phyloP scores from a whole-genome alignment of 2,113 vertebrate species.

The Myocastor coypus region DNA sequence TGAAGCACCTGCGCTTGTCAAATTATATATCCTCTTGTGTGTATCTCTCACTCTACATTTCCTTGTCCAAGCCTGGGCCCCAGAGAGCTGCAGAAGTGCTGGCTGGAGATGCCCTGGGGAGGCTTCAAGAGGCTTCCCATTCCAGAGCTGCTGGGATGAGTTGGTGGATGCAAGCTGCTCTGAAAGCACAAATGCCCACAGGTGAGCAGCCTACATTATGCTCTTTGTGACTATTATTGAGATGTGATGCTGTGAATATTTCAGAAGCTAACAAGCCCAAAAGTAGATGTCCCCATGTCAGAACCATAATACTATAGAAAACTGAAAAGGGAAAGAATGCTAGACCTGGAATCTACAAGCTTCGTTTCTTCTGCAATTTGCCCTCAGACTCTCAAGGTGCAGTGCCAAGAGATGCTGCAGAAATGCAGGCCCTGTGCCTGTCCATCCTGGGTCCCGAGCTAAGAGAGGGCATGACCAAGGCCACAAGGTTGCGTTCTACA shows the following conservation, averaged over 20 bases:
- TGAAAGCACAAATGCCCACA: neutral
- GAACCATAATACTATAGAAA: neutral
- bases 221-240: neutral
- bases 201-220: neutral
- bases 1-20: neutral
- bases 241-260: neutral
- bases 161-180: neutral
- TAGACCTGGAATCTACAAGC: neutral
- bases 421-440: neutral
- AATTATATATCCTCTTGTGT: neutral
- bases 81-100: neutral
- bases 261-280: neutral
- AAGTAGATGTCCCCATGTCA: neutral
- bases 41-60: neutral
- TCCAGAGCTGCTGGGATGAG: neutral
- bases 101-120: neutral
- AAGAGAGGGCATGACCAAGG: neutral
- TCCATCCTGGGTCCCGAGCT: accelerated
- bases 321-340: neutral
- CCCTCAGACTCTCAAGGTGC: neutral
- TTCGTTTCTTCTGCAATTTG: no score
- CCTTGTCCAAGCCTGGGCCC: neutral
- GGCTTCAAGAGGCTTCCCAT: neutral
- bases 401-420: accelerated
- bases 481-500: neutral